Base-by-base conservation (phyloP, 2,113 vertebrate genomes). In the Ceyx cyanopectus region DNA sequence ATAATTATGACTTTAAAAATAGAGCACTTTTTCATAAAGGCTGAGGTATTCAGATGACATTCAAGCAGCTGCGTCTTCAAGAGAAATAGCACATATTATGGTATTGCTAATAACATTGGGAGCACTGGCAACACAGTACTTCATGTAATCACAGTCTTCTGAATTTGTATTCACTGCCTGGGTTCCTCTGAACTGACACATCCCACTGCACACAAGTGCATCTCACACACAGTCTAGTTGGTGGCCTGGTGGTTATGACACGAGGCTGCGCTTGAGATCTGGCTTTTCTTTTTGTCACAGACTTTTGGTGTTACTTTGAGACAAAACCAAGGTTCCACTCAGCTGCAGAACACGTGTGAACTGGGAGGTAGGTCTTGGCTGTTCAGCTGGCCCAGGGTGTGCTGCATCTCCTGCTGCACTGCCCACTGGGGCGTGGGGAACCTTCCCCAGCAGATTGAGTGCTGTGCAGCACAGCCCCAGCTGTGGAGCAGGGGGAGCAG, bases 31-130 rank as follows among this genome's bases (percentile, higher is more conserved):
- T 88, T 95, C 92, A 90, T 96, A 90, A 93, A 96, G 90, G 89
- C 92, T 94, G 95, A 96, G 94, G 89, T 95, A 94, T 93, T 96
- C 92, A 94, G 95, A 94, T 96, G 95, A 96, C 92, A 96, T 96
- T 95, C 93, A 93, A 72, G 87, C 95, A 96, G 92, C 94, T 96
- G 96, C 93, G 93, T 94, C 93, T 96, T 94, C 88, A 94, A 84
- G 86, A 87, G 92, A 96, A 96, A 92, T 27, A 61, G 88, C 92
- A 96, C 69, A 50, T 95, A 93, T 94, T 89, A 93, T 76, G 92
- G 62, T 81, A 75, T 72, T 90, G 92, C 92, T 94, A 92, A 96
- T 94, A 94, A 90, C 86, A 85, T 54, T 75, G 67, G 61, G 46
- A 96, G 83, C 22, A 9, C 86, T 89, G 93, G 92, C 86, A 93